Percentiles rank a stretch among this genome's conserved stretches.
Conservation (phyloP, 2,113 vertebrate genomes). For the Thalassoma bifasciatum region DNA sequence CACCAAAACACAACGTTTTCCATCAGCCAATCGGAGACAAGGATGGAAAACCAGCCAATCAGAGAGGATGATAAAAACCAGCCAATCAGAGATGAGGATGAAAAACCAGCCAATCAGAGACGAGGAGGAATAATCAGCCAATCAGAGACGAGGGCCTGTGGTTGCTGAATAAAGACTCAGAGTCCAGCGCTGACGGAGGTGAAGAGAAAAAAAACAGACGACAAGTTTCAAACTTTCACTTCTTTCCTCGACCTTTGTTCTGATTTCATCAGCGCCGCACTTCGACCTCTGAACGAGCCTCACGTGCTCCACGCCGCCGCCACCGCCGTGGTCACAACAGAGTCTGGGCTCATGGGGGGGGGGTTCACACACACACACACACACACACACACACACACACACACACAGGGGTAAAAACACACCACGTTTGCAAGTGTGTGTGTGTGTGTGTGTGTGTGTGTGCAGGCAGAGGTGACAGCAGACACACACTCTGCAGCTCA, state of each 20-base stretch:
- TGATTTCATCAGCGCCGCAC: conserved; percentile 38
- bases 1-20: too few relatives aligned
- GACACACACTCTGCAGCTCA: conserved; percentile 16
- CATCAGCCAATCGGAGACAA: too few relatives aligned
- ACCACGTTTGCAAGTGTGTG: not conserved
- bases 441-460: too few relatives aligned
- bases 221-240: conserved; percentile 2
- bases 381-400: too few relatives aligned
- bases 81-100: not conserved
- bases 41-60: too few relatives aligned
- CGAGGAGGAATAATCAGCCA: not conserved
- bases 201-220: not conserved
- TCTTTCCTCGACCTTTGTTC: conserved; percentile 34
- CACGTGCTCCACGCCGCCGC: not conserved
- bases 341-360: conserved; percentile 1
- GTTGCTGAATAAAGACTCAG: conserved; percentile 33
- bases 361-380: conserved; percentile 23
- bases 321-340: conserved; percentile 13
- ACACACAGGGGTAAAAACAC: conserved; percentile 57
- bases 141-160: conserved; percentile 15
- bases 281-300: conserved; percentile 26
- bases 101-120: too few relatives aligned
- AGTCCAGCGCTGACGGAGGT: not conserved
- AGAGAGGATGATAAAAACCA: too few relatives aligned
- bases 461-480: conserved; percentile 22